Evolutionary conservation across 2,113 vertebrate genomes (phyloP).

Genomic region (Clupea harengus): DNA sequence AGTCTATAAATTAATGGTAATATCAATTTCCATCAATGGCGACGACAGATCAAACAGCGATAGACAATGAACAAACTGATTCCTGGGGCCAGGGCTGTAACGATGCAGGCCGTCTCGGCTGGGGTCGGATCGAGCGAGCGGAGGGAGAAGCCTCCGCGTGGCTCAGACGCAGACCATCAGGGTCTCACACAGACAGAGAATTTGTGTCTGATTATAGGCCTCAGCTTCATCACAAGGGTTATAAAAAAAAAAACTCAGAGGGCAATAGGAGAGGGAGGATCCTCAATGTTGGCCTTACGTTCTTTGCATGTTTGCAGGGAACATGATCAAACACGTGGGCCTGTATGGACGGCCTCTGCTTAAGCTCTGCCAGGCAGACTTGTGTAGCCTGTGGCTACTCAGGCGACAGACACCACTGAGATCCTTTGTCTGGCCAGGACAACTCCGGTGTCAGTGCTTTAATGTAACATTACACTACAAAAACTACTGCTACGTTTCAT

Average conservation of each 20-base stretch:
- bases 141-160: background rate
- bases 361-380: background rate
- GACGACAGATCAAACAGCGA: background rate
- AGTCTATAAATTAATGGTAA: too few relatives aligned
- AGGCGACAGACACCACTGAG: background rate
- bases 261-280: background rate
- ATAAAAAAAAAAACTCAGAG: background rate
- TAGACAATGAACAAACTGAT: background rate
- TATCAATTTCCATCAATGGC: too few relatives aligned
- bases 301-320: background rate
- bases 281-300: background rate
- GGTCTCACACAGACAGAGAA: background rate
- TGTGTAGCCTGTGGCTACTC: background rate
- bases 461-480: background rate
- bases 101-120: background rate
- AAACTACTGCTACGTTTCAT: background rate
- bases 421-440: slow-evolving; percentile 3
- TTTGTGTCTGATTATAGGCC: background rate
- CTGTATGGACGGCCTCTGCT: background rate
- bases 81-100: background rate
- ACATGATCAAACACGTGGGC: background rate
- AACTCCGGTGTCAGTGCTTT: background rate
- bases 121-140: background rate
- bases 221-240: background rate
- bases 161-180: background rate